These are phyloP conservation scores for Omphaloscelis lunosa DNA, from an alignment of 2,888 invertebrate genomes.

Conservation along the genomic window DNA sequence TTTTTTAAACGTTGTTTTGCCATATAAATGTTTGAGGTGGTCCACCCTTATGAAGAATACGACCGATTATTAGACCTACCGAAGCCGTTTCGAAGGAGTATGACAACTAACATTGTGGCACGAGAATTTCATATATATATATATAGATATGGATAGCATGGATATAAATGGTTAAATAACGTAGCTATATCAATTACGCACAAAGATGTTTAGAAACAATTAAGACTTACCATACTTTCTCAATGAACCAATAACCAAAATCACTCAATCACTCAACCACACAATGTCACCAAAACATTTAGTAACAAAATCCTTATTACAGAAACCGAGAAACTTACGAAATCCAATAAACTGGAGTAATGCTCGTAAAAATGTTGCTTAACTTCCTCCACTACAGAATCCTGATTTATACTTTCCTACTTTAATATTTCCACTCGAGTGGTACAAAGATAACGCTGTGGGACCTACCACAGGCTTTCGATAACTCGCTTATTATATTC, in stretches of 20 bases:
- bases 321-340: constrained; percentile 51
- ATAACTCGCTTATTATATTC: constrained; percentile 39
- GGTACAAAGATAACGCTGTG: constrained; percentile 65
- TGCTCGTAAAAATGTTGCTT: constrained; percentile 73
- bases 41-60: too few relatives aligned
- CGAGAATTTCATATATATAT: too few relatives aligned
- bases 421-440: constrained; percentile 70
- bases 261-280: constrained; percentile 50
- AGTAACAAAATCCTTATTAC: constrained; percentile 60
- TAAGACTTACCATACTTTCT: neutral
- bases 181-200: neutral
- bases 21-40: too few relatives aligned
- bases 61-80: too few relatives aligned
- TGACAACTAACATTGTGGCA: too few relatives aligned
- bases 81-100: too few relatives aligned
- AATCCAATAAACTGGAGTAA: constrained; percentile 67
- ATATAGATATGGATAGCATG: too few relatives aligned
- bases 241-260: constrained; percentile 7
- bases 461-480: constrained; percentile 55
- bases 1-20: too few relatives aligned
- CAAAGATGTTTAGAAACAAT: neutral
- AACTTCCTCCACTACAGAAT: constrained; percentile 67
- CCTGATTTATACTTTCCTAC: constrained; percentile 73
- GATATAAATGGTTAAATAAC: too few relatives aligned
- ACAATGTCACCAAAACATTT: constrained; percentile 60